Evolutionary conservation across 2,113 vertebrate genomes (phyloP).

Genomic region (Manacus vitellinus): DNA sequence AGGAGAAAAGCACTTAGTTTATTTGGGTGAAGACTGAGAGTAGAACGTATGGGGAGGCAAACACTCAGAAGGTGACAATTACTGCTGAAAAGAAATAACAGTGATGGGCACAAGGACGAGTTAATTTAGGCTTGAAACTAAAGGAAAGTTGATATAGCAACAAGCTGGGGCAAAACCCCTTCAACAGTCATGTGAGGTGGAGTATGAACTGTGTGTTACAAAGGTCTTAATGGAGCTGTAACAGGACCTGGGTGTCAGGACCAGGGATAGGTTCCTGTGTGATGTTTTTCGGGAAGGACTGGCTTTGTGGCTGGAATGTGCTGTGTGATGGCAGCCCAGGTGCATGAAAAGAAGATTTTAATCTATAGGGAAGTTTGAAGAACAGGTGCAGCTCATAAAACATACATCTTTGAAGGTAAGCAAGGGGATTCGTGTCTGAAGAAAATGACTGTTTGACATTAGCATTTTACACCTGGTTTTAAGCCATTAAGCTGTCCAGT

Average conservation of each 20-base stretch:
- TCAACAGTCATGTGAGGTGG: background rate
- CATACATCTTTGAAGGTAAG: background rate
- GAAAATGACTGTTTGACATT: background rate
- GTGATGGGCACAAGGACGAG: background rate
- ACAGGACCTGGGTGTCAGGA: background rate
- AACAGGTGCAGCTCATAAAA: background rate
- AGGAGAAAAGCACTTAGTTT: background rate
- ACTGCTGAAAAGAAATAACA: background rate
- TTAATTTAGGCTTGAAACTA: conserved; percentile 1
- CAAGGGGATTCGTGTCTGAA: background rate
- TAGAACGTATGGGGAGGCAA: background rate
- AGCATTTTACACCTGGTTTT: background rate
- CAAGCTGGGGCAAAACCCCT: background rate
- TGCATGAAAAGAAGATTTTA: background rate
- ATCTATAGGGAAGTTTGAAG: background rate
- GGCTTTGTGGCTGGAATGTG: fast-evolving
- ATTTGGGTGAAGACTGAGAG: background rate
- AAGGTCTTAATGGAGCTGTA: background rate
- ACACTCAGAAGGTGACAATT: background rate
- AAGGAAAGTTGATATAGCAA: background rate
- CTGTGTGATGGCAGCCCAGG: background rate
- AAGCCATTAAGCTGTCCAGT: background rate
- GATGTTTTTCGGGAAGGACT: background rate
- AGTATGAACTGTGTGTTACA: background rate
- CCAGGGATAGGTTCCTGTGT: fast-evolving